phyloP scores from a whole-genome alignment of 2,113 vertebrate genomes.

The Cichladusa arquata region DNA sequence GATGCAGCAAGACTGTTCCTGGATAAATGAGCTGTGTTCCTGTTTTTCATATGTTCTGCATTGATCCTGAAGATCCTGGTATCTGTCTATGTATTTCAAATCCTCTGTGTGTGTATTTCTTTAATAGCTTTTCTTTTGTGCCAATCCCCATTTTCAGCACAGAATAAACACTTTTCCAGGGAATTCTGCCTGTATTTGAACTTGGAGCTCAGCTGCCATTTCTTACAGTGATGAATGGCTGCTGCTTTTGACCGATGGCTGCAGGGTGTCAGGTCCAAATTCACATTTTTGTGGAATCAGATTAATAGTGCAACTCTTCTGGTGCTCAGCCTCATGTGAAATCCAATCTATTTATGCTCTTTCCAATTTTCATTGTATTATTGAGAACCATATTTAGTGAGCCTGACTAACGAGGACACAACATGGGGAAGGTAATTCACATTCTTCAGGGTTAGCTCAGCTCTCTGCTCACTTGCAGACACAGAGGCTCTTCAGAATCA shows the following conservation, averaged over 20 bases:
- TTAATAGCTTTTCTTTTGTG: background rate
- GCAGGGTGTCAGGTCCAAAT: background rate
- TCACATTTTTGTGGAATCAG: background rate
- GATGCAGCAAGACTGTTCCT: background rate
- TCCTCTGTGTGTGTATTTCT: fast-evolving
- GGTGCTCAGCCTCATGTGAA: background rate
- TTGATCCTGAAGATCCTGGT: background rate
- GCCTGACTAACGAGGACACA: background rate
- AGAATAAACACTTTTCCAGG: background rate
- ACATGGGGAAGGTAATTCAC: background rate
- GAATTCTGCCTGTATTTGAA: background rate
- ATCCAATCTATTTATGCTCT: constrained; percentile 1
- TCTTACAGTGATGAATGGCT: background rate
- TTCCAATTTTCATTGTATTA: background rate
- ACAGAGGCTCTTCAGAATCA: background rate
- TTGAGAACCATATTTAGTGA: background rate
- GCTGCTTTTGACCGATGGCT: background rate
- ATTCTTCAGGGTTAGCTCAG: background rate
- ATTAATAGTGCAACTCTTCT: background rate
- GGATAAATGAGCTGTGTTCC: background rate
- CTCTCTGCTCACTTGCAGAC: background rate
- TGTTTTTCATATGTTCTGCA: background rate
- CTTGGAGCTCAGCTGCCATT: background rate
- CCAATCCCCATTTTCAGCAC: background rate
- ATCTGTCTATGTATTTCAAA: background rate